Conservation (phyloP, 1,140 invertebrate genomes). For the Aphelinus certus region DNA sequence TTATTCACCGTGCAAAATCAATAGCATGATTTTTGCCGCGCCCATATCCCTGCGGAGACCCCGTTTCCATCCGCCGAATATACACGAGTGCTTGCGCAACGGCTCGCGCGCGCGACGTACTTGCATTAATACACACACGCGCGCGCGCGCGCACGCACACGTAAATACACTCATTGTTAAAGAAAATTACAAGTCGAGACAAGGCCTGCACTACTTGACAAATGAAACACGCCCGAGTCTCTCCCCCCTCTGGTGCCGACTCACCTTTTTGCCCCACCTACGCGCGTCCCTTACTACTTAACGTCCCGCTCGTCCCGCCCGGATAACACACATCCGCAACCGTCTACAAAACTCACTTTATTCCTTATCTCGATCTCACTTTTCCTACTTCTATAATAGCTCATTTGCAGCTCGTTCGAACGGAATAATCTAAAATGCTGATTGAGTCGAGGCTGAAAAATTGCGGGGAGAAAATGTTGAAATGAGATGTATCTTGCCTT, state of each 20-base stretch:
- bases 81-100: conserved; percentile 13
- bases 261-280: conserved; percentile 15
- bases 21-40: not conserved
- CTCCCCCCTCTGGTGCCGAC: not conserved
- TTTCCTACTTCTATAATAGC: too few relatives aligned
- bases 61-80: too few relatives aligned
- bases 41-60: not conserved
- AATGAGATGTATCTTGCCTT: too few relatives aligned
- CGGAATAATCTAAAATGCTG: too few relatives aligned
- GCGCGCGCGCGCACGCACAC: not conserved
- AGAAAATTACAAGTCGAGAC: conserved; percentile 34
- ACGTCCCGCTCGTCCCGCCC: not conserved
- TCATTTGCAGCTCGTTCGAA: too few relatives aligned
- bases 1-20: too few relatives aligned
- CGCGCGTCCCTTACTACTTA: conserved; percentile 11
- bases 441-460: too few relatives aligned
- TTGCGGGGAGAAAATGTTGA: too few relatives aligned
- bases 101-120: not conserved
- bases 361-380: too few relatives aligned
- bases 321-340: not conserved
- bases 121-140: conserved; percentile 1
- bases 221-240: conserved; percentile 24
- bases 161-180: conserved; percentile 30
- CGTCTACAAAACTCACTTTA: too few relatives aligned
- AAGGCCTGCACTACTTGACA: conserved; percentile 15